These are phyloP conservation scores for Tolmerus cingulatus DNA, from an alignment of 2,888 invertebrate species.

Conservation along the genomic window DNA sequence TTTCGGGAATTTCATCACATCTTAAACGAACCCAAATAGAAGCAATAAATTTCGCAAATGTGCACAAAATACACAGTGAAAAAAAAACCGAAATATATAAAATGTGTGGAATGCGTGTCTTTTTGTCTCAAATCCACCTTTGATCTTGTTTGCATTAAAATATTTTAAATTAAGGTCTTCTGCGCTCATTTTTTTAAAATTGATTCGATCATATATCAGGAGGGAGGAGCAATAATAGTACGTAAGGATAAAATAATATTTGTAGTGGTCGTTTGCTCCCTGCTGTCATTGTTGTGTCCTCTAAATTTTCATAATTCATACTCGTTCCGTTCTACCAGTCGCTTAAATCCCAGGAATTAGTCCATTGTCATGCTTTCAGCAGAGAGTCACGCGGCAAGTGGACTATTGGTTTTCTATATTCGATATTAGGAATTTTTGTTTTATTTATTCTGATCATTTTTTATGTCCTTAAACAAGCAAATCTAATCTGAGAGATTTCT, in stretches of 20 bases:
- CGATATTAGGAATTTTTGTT: background rate
- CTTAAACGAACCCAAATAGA: background rate
- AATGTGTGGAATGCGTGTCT: background rate
- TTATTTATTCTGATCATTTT: background rate
- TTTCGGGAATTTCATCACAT: background rate
- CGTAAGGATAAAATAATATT: background rate
- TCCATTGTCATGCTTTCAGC: constrained; percentile 18
- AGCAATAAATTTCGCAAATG: background rate
- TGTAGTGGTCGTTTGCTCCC: background rate
- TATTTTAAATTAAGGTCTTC: background rate
- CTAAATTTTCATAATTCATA: background rate
- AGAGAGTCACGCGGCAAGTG: background rate
- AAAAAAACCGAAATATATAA: background rate
- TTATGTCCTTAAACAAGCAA: background rate
- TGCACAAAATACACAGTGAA: background rate
- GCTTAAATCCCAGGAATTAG: constrained; percentile 15
- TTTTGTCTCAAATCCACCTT: background rate
- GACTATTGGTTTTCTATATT: background rate
- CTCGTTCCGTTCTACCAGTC: background rate
- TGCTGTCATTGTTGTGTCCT: background rate
- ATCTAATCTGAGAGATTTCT: background rate
- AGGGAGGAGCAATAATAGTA: background rate
- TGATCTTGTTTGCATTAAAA: background rate
- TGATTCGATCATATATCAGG: background rate
- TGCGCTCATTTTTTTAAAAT: background rate